Evolutionary conservation across 2,888 invertebrate genomes (phyloP).

Genomic region (Amphipyra tragopoginis): DNA sequence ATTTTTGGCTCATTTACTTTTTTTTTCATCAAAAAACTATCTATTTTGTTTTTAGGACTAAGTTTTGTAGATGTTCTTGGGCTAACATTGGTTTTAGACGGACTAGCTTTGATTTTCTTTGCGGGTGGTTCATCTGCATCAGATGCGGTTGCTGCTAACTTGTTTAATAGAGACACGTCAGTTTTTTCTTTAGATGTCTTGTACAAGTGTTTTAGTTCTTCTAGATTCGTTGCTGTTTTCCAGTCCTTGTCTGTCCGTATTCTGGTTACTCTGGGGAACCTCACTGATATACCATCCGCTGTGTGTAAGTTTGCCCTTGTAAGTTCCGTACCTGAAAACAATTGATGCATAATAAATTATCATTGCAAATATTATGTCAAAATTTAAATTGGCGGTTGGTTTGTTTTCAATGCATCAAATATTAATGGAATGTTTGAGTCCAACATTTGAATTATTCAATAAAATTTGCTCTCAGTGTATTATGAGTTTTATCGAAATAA

Average conservation of each 20-base stretch:
- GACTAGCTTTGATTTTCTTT: constrained; percentile 75
- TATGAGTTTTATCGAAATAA: too few relatives aligned
- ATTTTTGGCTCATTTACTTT: constrained; percentile 25
- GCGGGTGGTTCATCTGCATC: constrained; percentile 66
- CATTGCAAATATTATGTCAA: constrained; percentile 8
- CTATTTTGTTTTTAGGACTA: constrained; percentile 46
- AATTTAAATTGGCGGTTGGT: constrained; percentile 24
- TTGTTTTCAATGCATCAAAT: constrained; percentile 19
- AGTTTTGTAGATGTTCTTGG: constrained; percentile 53
- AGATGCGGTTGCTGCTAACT: constrained; percentile 77
- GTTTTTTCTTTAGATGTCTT: constrained; percentile 92
- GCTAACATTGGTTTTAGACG: constrained; percentile 65
- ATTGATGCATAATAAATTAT: constrained; percentile 20
- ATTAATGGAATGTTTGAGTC: too few relatives aligned
- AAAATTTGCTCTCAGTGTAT: too few relatives aligned
- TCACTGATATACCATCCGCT: constrained; percentile 97
- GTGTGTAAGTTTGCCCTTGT: constrained; percentile 96
- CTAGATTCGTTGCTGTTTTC: constrained; percentile 94
- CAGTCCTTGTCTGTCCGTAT: constrained; percentile 96
- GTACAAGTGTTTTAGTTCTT: constrained; percentile 92
- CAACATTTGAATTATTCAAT: too few relatives aligned
- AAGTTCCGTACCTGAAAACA: constrained; percentile 91
- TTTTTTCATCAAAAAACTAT: constrained; percentile 47
- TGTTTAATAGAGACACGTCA: constrained; percentile 89
- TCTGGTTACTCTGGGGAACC: constrained; percentile 96